phyloP scores from a whole-genome alignment of 2,888 invertebrate species.

The Bruchidius siliquastri region DNA sequence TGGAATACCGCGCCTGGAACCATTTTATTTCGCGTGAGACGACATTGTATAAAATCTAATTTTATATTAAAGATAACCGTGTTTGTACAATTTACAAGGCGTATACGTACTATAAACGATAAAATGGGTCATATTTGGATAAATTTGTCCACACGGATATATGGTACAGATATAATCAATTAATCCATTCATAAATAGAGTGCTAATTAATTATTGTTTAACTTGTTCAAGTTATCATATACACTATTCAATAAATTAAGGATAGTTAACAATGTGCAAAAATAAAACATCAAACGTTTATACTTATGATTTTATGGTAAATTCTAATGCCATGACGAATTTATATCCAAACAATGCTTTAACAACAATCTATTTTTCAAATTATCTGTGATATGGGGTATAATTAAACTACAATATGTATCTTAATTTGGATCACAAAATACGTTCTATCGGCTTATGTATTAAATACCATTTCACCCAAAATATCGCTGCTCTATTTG shows the following conservation, averaged over 20 bases:
- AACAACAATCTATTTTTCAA: neutral
- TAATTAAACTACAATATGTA: neutral
- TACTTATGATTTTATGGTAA: too few relatives aligned
- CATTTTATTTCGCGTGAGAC: neutral
- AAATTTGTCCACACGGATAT: neutral
- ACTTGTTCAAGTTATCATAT: too few relatives aligned
- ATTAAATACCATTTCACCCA: too few relatives aligned
- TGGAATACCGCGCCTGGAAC: neutral
- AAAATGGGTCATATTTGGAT: neutral
- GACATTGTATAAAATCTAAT: neutral
- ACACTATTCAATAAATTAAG: too few relatives aligned
- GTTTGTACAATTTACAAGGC: neutral
- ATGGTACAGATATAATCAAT: neutral
- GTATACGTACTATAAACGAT: neutral
- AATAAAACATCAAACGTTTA: too few relatives aligned
- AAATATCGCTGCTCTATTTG: too few relatives aligned
- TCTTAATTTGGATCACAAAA: neutral
- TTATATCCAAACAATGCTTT: too few relatives aligned
- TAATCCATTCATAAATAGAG: neutral
- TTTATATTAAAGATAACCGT: neutral
- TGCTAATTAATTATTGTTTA: too few relatives aligned
- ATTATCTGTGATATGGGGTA: neutral
- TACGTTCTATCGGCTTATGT: neutral
- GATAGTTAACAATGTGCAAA: too few relatives aligned
- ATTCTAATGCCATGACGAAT: too few relatives aligned